Base-by-base conservation (phyloP, 37 sponge, comb jelly and placozoan species). In the Chondrilla cf. caribensis region DNA sequence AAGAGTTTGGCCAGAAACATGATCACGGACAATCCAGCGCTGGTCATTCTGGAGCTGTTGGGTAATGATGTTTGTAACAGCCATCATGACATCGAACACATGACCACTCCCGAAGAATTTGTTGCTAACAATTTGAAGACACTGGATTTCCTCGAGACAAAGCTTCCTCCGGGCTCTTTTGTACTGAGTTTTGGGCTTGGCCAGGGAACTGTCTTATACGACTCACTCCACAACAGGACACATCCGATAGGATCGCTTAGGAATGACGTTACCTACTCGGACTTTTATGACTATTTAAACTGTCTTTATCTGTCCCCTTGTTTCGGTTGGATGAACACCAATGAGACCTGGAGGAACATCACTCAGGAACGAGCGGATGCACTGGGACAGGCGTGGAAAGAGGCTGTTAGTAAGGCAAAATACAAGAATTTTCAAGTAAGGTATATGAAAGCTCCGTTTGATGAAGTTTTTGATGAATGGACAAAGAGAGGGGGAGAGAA, bases 41-140 rank as follows among this genome's bases (percentile, higher is more conserved):
- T 93, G 54, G 47, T 91, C 7, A 62, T 72, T 4, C 75, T 92
- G 29, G 97, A 85, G 44, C 80, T 96, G 29, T 6, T 96, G 5
- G 97, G 97, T 31, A 96, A 96, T 70, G 97, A 96, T 60, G 97
- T 96, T 0, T 96, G 97, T 57, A 89, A 81, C 62, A 84, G 90
- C 17, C 94, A 96, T 73, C 94, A 78, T 18, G 83, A 73, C 41
- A 84, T 79, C 5, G 51, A 38, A 67, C 89, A 90, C 79, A 96
- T 96, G 97, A 96, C 97, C 44, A 96, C 93, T 38, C 94, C 95
- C 6, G 84, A 90, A 58, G 94, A 93, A 66, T 96, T 89, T 64
- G 84, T 88, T 36, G 64, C 58, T 55, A 84, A 87, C 54, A 90
- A 77, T 21, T 58, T 87, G 42, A 43, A 76, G 37, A 85, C 84